Conservation (phyloP, 2,797 vertebrate genomes). For the Silurus aristotelis region DNA sequence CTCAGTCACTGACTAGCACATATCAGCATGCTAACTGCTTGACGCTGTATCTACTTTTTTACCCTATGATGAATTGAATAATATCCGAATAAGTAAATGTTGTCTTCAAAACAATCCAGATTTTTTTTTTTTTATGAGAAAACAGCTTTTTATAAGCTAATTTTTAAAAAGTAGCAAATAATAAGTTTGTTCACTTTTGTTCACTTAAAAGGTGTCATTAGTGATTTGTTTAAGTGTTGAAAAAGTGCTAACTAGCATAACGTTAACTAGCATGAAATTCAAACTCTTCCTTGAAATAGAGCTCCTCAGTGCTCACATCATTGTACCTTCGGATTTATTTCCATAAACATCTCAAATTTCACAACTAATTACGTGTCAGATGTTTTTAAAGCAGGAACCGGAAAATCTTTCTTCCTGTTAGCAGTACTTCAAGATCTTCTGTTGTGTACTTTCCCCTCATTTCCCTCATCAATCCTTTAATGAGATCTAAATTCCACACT, state of each 20-base stretch:
- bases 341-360: background rate
- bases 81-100: background rate
- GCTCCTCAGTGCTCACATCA: background rate
- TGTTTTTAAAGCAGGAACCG: background rate
- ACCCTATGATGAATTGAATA: background rate
- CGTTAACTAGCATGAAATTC: background rate
- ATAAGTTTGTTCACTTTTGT: too few relatives aligned
- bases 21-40: background rate
- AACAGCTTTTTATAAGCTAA: background rate
- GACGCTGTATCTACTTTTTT: background rate
- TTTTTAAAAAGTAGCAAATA: background rate
- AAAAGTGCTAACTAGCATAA: too few relatives aligned
- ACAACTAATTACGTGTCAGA: background rate
- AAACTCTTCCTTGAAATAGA: background rate
- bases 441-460: background rate
- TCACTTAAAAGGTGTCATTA: too few relatives aligned
- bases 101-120: background rate
- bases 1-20: background rate
- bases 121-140: background rate
- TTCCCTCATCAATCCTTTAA: background rate
- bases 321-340: background rate
- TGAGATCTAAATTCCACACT: constrained; percentile 17
- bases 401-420: background rate
- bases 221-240: too few relatives aligned
- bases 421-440: background rate